These are phyloP conservation scores for Solenodon paradoxus DNA, from an alignment of 2,113 vertebrate species.

Conservation along the genomic window DNA sequence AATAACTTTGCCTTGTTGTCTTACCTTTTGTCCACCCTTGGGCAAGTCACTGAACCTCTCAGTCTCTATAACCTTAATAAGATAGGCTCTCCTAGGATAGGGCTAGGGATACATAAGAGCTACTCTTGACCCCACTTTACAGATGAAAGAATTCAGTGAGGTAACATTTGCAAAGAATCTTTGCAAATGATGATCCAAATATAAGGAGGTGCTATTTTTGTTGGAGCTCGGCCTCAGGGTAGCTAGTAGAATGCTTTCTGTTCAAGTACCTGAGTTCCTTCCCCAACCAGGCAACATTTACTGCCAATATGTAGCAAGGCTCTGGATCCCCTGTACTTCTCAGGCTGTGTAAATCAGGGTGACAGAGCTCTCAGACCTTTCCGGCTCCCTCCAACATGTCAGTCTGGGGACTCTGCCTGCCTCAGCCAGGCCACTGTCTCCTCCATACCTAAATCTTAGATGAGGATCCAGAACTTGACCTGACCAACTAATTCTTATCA, in stretches of 20 bases:
- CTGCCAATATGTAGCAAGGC: not conserved
- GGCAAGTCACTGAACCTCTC: not conserved
- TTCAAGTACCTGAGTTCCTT: not conserved
- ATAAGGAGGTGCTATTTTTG: not conserved
- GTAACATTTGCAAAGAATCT: not conserved
- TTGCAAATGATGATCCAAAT: not conserved
- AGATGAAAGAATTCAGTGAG: slow-evolving; percentile 34
- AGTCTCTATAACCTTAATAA: not conserved
- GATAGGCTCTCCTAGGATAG: too few relatives aligned
- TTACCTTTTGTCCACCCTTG: not conserved
- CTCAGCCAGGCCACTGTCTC: not conserved
- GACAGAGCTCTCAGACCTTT: not conserved
- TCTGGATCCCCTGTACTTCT: not conserved
- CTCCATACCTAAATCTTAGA: not conserved
- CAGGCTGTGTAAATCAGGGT: not conserved
- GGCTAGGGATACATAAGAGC: too few relatives aligned
- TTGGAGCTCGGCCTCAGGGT: not conserved
- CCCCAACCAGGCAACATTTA: not conserved
- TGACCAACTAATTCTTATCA: not conserved
- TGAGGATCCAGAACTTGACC: not conserved
- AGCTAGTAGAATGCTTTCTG: not conserved
- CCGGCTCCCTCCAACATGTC: not conserved
- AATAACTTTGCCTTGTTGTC: not conserved
- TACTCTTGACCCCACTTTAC: not conserved
- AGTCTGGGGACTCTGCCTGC: not conserved